These are phyloP conservation scores for Oceanodroma leucorhoa DNA, from an alignment of 2,797 vertebrate species.

Conservation along the genomic window DNA sequence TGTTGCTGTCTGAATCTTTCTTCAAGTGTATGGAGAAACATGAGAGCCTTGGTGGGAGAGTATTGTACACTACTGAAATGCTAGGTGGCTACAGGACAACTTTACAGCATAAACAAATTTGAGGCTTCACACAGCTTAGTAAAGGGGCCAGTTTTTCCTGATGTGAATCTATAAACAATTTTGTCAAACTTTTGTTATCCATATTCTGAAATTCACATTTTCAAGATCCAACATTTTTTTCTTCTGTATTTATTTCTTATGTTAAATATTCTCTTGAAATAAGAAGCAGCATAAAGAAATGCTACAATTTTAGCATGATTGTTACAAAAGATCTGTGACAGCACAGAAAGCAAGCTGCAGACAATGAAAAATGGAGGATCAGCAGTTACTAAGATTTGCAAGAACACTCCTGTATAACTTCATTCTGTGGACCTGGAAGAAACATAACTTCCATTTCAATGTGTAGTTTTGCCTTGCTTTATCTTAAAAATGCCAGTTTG, in stretches of 20 bases:
- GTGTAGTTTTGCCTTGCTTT: constrained; percentile 3
- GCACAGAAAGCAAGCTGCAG: not conserved
- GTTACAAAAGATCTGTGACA: not conserved
- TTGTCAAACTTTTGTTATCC: not conserved
- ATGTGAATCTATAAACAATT: not conserved
- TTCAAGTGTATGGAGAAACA: not conserved
- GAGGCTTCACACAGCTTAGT: not conserved
- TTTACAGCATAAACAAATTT: constrained; percentile 2
- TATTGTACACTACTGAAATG: not conserved
- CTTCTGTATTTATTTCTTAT: not conserved
- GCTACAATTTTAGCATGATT: not conserved
- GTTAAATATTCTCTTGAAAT: not conserved
- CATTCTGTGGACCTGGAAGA: not conserved
- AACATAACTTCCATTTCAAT: not conserved
- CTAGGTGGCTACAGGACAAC: not conserved
- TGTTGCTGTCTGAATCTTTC: not conserved
- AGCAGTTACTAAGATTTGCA: not conserved
- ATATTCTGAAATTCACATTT: not conserved
- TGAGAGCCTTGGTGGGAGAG: not conserved
- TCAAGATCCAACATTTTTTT: not conserved
- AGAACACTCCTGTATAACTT: not conserved
- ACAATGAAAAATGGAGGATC: not conserved
- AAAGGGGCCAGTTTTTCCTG: not conserved
- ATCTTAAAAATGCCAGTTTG: constrained; percentile 11
- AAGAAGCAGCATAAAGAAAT: not conserved